Conservation (phyloP, 2,888 invertebrate species). For the Drosophila eohydei region DNA sequence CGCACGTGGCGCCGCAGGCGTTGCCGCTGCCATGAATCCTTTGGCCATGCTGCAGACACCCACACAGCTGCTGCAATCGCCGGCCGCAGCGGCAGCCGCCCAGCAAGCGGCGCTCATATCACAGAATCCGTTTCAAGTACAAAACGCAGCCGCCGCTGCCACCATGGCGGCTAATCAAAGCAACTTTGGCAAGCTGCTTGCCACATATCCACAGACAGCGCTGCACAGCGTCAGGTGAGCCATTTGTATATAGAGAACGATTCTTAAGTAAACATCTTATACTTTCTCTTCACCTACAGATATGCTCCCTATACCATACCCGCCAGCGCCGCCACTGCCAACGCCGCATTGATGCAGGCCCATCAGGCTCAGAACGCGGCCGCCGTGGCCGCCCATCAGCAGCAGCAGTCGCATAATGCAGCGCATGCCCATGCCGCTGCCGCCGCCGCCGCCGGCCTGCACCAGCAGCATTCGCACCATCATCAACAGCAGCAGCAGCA, state of each 20-base stretch:
- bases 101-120: slow-evolving; percentile 85
- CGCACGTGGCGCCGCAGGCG: slow-evolving; percentile 82
- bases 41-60: slow-evolving; percentile 86
- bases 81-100: slow-evolving; percentile 82
- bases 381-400: slow-evolving; percentile 81
- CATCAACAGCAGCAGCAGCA: slow-evolving; percentile 65
- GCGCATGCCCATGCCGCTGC: slow-evolving; percentile 67
- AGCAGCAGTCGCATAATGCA: slow-evolving; percentile 65
- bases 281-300: slow-evolving; percentile 77
- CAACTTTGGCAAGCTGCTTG: slow-evolving; percentile 89
- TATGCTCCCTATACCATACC: slow-evolving; percentile 88
- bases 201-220: slow-evolving; percentile 87
- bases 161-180: slow-evolving; percentile 86
- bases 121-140: slow-evolving; percentile 86
- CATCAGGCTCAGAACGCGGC: slow-evolving; percentile 78
- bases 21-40: slow-evolving; percentile 86
- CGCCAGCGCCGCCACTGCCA: slow-evolving; percentile 86
- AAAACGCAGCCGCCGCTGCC: slow-evolving; percentile 87
- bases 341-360: slow-evolving; percentile 86
- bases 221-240: slow-evolving; percentile 85
- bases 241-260: neutral
- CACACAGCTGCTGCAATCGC: slow-evolving; percentile 82
- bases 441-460: slow-evolving; percentile 51
- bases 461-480: slow-evolving; percentile 81
- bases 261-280: neutral